Base-by-base conservation (phyloP, 2,888 invertebrate genomes). In the Eupithecia exiguata region DNA sequence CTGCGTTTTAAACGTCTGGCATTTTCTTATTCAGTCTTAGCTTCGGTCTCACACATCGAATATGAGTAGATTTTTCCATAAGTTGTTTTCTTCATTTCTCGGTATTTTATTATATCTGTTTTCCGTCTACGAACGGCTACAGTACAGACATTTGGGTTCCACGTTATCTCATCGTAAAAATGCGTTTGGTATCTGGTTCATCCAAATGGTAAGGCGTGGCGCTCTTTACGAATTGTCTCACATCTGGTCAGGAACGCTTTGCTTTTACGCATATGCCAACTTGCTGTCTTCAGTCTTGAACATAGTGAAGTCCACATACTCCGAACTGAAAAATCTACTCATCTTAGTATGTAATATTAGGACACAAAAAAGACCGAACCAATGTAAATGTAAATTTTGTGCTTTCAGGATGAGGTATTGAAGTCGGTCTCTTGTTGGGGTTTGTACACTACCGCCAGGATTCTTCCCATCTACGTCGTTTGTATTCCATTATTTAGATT, bases 391-490 rank as follows among this genome's bases (percentile, higher is more conserved):
- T 87, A 82, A 75, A 82, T 89, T 90, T 90, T 91, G 89, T 90
- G 88, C 82, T 90, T 91, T 89, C 91, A 91, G 91, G 90, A 85
- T 85, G 82, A 85, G 82, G 85, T 88, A 83, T 88, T 88, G 86
- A 90, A 89, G 90, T 90, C 83, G 80, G 84, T 90, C 86, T 90
- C 81, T 88, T 87, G 84, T 88, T 84, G 88, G 88, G 88, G 89
- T 89, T 86, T 89, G 88, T 89, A 82, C 84, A 82, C 84, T 79
- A 84, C 88, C 81, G 83, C 86, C 88, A 81, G 87, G 86, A 83
- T 86, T 87, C 87, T 83, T 83, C 84, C 18, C 79, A 74, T 76
- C 81, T 83, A 75, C 78, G 80, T 80, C 78, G 79, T 80, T 78
- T 70, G 70, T 76, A 76, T 81, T 79, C 74, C 78, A 74, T 58